Conservation (phyloP, 2,888 invertebrate genomes). For the Formica aserva region DNA sequence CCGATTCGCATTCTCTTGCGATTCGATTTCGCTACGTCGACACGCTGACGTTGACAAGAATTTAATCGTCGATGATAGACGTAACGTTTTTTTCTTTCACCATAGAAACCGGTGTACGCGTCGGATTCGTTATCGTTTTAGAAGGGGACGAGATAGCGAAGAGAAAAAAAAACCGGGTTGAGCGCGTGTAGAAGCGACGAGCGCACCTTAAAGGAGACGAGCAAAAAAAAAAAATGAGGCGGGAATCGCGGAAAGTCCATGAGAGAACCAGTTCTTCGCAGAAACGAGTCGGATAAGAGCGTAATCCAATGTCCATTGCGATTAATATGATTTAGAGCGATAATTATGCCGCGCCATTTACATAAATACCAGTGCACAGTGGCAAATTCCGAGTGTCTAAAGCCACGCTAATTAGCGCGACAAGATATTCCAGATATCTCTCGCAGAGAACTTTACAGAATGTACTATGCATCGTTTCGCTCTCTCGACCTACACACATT, state of each 20-base stretch:
- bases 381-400: slow-evolving; percentile 10
- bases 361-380: slow-evolving; percentile 15
- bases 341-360: slow-evolving; percentile 48
- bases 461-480: neutral
- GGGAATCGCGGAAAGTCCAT: slow-evolving; percentile 50
- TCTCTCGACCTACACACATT: neutral
- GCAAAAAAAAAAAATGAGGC: slow-evolving; percentile 27
- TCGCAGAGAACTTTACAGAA: slow-evolving; percentile 5
- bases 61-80: slow-evolving; percentile 52
- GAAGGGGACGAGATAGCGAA: slow-evolving; percentile 24
- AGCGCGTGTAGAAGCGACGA: neutral
- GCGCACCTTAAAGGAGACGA: slow-evolving; percentile 16
- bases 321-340: slow-evolving; percentile 62
- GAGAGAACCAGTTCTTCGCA: slow-evolving; percentile 61
- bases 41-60: slow-evolving; percentile 24
- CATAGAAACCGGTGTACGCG: slow-evolving; percentile 29
- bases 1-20: neutral
- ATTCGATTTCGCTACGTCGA: neutral
- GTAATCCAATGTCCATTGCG: slow-evolving; percentile 45
- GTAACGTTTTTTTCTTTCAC: slow-evolving; percentile 26
- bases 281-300: slow-evolving; percentile 38
- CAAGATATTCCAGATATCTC: neutral
- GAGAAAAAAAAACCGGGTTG: slow-evolving; percentile 14
- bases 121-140: slow-evolving; percentile 55
- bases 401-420: slow-evolving; percentile 32